Evolutionary conservation across 2,888 invertebrate genomes (phyloP), one percentile per base, ranked within the genome.

Genomic region (Pammene aurita): DNA sequence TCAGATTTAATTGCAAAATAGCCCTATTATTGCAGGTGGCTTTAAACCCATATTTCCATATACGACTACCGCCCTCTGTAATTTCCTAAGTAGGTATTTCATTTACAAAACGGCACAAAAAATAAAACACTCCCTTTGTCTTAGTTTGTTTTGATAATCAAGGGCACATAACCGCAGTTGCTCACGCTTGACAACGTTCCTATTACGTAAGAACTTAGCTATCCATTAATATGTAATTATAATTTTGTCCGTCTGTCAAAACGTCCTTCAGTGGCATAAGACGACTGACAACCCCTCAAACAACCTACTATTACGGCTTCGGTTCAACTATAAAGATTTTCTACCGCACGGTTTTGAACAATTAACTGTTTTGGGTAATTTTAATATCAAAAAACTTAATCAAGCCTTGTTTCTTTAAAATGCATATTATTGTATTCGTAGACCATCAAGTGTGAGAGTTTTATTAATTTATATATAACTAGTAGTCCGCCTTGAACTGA

Each of bases 201-300:
- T 68, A 64, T 68, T 68, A 68, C 42, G 66, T 60, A 62, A 48
- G 55, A 64, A 68, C 57, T 64, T 64, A 44, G 48, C 67, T 62
- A 68, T 52, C 63, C 68, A 63, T 63, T 68, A 66, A 70, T 62
- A 56, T 70, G 62, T 70, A 70, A 70, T 70, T 70, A 70, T 67
- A 70, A 62, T 70, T 66, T 66, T 63, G 66, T 70, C 67, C 55
- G 70, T 67, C 70, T 70, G 70, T 70, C 70, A 70, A 70, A 62
- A 66, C 66, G 70, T 66, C 70, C 66, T 70, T 70, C 66, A 66
- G 70, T 67, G 67, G 70, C 70, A 70, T 67, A 57, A 46, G 58
- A 61, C 60, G 64, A 54, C 63, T 68, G 68, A 68, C 68, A 68
- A 64, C 68, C 67, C 65, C 46, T 55, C 66, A 62, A 58, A 62